A percentile compares a stretch with the other conserved stretches of the same genome.
Conservation (phyloP, 2,797 vertebrate species). For the Cetoscarus ocellatus region DNA sequence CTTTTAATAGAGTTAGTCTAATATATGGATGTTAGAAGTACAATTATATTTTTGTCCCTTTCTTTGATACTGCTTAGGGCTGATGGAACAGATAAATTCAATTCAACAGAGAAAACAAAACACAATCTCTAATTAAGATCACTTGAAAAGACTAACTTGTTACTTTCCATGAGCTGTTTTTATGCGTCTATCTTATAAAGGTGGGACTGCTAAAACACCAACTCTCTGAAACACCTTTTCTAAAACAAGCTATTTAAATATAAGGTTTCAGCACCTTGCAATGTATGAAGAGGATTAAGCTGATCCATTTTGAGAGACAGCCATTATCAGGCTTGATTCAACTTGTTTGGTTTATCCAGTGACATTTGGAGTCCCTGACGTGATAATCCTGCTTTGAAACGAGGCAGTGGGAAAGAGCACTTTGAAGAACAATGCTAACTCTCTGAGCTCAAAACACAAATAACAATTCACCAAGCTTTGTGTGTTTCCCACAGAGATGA, state of each 20-base stretch:
- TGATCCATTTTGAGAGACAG: slow-evolving; percentile 43
- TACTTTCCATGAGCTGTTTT: background rate
- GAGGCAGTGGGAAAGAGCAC: slow-evolving; percentile 24
- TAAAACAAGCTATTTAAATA: slow-evolving; percentile 6
- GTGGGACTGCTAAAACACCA: slow-evolving; percentile 17
- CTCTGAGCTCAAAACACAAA: slow-evolving; percentile 47
- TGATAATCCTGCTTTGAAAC: slow-evolving; percentile 37
- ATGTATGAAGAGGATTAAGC: slow-evolving; percentile 25
- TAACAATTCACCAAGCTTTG: slow-evolving; percentile 40
- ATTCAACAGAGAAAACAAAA: too few relatives aligned
- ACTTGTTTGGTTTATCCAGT: slow-evolving; percentile 51
- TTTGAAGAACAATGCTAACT: slow-evolving; percentile 45
- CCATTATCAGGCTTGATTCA: slow-evolving; percentile 51
- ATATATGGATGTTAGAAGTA: too few relatives aligned
- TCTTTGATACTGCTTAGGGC: too few relatives aligned
- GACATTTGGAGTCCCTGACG: slow-evolving; percentile 44
- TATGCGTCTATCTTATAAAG: background rate
- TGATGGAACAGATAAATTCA: too few relatives aligned
- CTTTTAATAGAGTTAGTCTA: too few relatives aligned
- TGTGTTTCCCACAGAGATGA: slow-evolving; percentile 54
- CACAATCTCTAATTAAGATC: too few relatives aligned
- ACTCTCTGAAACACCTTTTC: background rate
- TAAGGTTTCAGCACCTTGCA: slow-evolving; percentile 20
- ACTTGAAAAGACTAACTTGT: too few relatives aligned
- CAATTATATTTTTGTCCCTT: too few relatives aligned